Evolutionary conservation across 2,797 vertebrate species (phyloP).

Genomic region (Malacoctenus gilli): DNA sequence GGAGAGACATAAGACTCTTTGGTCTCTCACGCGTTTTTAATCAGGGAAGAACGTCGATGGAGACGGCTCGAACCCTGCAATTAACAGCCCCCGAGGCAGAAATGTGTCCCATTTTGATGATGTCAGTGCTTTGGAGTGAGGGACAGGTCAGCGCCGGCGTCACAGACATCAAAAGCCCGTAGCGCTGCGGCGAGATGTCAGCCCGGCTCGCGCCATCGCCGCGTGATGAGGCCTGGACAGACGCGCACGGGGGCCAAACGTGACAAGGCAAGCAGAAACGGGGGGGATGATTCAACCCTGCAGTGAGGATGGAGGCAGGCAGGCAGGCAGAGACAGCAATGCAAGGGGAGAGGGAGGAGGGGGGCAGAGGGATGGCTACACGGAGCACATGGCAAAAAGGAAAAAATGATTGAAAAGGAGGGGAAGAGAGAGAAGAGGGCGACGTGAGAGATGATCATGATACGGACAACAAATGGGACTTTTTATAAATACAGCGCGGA

Average conservation of each 20-base stretch:
- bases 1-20: slow-evolving; percentile 22
- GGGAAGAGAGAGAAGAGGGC: slow-evolving; percentile 29
- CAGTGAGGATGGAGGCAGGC: slow-evolving; percentile 58
- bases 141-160: slow-evolving; percentile 60
- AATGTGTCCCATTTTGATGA: slow-evolving; percentile 66
- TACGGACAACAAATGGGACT: slow-evolving; percentile 58
- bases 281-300: slow-evolving; percentile 69
- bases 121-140: slow-evolving; percentile 64
- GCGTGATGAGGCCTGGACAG: slow-evolving; percentile 64
- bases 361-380: neutral
- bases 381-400: slow-evolving; percentile 37
- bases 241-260: slow-evolving; percentile 46
- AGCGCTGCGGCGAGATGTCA: slow-evolving; percentile 68
- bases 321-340: slow-evolving; percentile 22
- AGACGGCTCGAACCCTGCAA: slow-evolving; percentile 38
- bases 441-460: slow-evolving; percentile 49
- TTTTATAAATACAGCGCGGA: slow-evolving; percentile 50
- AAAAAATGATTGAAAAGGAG: slow-evolving; percentile 35
- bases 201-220: slow-evolving; percentile 36
- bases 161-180: slow-evolving; percentile 65
- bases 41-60: slow-evolving; percentile 29
- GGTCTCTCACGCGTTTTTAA: slow-evolving; percentile 25
- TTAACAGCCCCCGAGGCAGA: slow-evolving; percentile 41
- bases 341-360: neutral
- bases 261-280: slow-evolving; percentile 69